Evolutionary conservation across 1,140 invertebrate genomes (phyloP).

Genomic region (Thaumatotibia leucotreta): DNA sequence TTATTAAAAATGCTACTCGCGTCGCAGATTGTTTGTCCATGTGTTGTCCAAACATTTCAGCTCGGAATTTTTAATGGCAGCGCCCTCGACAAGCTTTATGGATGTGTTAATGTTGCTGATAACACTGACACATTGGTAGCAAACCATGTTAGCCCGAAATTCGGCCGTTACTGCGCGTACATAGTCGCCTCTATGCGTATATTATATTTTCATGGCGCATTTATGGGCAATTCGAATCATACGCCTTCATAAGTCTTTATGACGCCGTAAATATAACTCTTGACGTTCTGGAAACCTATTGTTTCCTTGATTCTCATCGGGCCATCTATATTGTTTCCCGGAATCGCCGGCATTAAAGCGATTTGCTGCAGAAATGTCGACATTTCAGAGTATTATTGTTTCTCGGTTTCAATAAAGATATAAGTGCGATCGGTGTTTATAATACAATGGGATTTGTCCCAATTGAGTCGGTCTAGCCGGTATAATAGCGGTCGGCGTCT

Average conservation of each 20-base stretch:
- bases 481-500: neutral
- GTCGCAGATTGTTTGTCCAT: neutral
- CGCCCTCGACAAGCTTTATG: neutral
- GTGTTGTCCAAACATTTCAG: neutral
- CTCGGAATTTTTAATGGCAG: neutral
- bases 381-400: neutral
- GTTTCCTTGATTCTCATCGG: neutral
- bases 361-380: neutral
- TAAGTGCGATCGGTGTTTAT: neutral
- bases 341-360: neutral
- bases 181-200: neutral
- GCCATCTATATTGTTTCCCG: neutral
- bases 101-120: conserved; percentile 3
- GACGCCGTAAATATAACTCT: conserved; percentile 7
- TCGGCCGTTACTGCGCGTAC: neutral
- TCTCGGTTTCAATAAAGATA: neutral
- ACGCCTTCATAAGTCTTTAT: conserved; percentile 6
- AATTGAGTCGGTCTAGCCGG: neutral
- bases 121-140: neutral
- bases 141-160: neutral
- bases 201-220: conserved; percentile 3
- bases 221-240: conserved; percentile 8
- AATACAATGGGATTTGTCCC: neutral
- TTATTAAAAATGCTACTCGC: neutral
- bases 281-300: neutral